A percentile compares a stretch with the other conserved stretches of the same genome.
Evolutionary conservation across 2,888 invertebrate genomes (phyloP).

Genomic region (Stenoptilia bipunctidactyla): DNA sequence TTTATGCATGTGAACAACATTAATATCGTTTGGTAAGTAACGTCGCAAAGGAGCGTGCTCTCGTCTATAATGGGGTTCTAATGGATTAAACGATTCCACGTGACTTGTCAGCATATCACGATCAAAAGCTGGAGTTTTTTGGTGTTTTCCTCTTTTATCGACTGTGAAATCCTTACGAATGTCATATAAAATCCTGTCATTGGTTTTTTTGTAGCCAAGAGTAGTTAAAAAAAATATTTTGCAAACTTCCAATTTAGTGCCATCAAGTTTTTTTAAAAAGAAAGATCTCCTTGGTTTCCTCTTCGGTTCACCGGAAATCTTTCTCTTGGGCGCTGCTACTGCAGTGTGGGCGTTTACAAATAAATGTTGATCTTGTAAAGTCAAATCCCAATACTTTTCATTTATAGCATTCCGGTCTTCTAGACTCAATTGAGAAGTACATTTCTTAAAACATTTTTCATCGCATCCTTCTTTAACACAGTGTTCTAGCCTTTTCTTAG

Average conservation of each 20-base stretch:
- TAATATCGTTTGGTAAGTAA: slow-evolving; percentile 16
- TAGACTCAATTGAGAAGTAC: neutral
- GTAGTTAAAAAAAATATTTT: slow-evolving; percentile 15
- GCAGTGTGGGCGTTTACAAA: slow-evolving; percentile 12
- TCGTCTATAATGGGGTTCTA: slow-evolving; percentile 17
- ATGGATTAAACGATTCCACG: slow-evolving; percentile 17
- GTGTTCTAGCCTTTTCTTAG: neutral
- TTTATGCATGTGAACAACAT: slow-evolving; percentile 14
- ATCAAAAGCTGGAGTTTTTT: slow-evolving; percentile 14
- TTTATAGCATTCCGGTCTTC: slow-evolving; percentile 5
- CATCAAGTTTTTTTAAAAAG: slow-evolving; percentile 11
- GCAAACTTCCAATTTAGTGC: slow-evolving; percentile 9
- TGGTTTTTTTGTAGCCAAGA: slow-evolving; percentile 12
- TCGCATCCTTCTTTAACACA: neutral
- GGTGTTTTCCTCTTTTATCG: slow-evolving; percentile 12
- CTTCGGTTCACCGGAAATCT: slow-evolving; percentile 11
- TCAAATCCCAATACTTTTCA: slow-evolving; percentile 7
- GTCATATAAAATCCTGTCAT: slow-evolving; percentile 13
- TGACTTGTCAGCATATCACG: slow-evolving; percentile 14
- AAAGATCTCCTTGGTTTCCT: slow-evolving; percentile 14
- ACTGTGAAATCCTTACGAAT: neutral
- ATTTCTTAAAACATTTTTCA: slow-evolving; percentile 3
- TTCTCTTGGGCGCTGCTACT: slow-evolving; percentile 15
- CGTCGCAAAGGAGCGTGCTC: slow-evolving; percentile 17
- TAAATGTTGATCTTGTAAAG: slow-evolving; percentile 11